Evolutionary conservation across 30 jellyfish, hydroid and myxozoan genomes (phyloP).

Genomic region (Pelagia noctiluca): DNA sequence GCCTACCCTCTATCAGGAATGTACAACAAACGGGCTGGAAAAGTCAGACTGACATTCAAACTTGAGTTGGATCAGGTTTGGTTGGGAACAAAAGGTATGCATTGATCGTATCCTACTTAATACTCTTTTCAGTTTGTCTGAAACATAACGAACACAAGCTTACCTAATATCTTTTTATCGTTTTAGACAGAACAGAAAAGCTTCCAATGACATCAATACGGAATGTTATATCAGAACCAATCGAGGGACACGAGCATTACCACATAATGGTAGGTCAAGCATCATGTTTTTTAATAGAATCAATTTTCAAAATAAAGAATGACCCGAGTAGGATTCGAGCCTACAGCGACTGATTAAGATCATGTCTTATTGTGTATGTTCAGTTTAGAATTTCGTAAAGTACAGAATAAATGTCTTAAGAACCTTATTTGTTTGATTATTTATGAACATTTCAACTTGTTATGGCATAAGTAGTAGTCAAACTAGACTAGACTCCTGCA

Average conservation of each 20-base stretch:
- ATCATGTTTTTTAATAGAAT: neutral
- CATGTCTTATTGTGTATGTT: too few species aligned
- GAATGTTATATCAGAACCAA: conserved; percentile 90
- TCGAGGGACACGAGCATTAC: conserved; percentile 90
- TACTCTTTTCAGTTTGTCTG: neutral
- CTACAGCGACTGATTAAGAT: neutral
- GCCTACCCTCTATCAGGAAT: conserved; percentile 82
- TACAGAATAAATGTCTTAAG: too few species aligned
- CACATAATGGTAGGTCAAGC: conserved; percentile 82
- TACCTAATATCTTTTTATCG: neutral
- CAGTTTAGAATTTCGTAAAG: too few species aligned
- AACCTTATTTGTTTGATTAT: too few species aligned
- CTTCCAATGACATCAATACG: conserved; percentile 95
- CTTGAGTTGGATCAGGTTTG: conserved; percentile 93
- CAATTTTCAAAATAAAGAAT: neutral
- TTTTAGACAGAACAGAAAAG: conserved; percentile 94
- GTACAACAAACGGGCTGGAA: conserved; percentile 86
- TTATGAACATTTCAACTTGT: too few species aligned
- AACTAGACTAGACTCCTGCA: too few species aligned
- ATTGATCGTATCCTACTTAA: neutral
- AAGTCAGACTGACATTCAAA: conserved; percentile 93
- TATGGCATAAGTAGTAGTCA: too few species aligned
- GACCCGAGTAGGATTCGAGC: neutral
- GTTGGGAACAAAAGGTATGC: conserved; percentile 97
- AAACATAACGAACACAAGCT: neutral